Evolutionary conservation across 2,888 invertebrate species (phyloP).

Genomic region (Blomia tropicalis): DNA sequence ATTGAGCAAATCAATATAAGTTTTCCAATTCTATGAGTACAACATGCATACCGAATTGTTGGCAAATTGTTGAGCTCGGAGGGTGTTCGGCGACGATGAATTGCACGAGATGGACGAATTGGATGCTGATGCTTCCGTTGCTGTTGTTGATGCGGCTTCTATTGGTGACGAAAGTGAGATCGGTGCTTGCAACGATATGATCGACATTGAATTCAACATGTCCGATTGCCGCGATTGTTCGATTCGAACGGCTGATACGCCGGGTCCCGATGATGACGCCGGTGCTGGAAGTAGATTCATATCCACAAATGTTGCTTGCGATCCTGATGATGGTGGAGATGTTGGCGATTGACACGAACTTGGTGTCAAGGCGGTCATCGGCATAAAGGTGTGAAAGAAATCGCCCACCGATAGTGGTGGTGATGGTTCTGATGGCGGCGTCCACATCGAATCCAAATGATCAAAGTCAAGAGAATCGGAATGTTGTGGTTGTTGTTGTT

Average conservation of each 20-base stretch:
- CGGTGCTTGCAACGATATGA: constrained; percentile 1
- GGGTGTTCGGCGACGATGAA: not conserved
- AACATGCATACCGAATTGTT: constrained; percentile 5
- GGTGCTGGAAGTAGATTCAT: no score
- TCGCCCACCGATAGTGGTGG: constrained; percentile 1
- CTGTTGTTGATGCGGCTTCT: not conserved
- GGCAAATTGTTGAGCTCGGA: not conserved
- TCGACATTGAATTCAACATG: not conserved
- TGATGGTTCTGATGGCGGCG: constrained; percentile 1
- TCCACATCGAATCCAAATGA: constrained; percentile 19
- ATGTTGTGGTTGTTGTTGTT: constrained; percentile 1
- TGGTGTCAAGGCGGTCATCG: not conserved
- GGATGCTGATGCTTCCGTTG: not conserved
- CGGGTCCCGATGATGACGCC: no score
- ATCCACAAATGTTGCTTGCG: not conserved
- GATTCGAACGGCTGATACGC: not conserved
- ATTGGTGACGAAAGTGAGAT: constrained; percentile 10
- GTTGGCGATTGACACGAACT: not conserved
- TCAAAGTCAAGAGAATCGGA: constrained; percentile 16
- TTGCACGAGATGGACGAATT: no score
- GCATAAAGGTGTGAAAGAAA: constrained; percentile 7
- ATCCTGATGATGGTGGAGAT: not conserved
- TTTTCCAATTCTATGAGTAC: no score
- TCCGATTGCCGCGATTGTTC: not conserved
- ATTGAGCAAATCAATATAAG: no score